phyloP scores from a whole-genome alignment of 1,140 invertebrate genomes.

The Paramacrobiotus metropolitanus region DNA sequence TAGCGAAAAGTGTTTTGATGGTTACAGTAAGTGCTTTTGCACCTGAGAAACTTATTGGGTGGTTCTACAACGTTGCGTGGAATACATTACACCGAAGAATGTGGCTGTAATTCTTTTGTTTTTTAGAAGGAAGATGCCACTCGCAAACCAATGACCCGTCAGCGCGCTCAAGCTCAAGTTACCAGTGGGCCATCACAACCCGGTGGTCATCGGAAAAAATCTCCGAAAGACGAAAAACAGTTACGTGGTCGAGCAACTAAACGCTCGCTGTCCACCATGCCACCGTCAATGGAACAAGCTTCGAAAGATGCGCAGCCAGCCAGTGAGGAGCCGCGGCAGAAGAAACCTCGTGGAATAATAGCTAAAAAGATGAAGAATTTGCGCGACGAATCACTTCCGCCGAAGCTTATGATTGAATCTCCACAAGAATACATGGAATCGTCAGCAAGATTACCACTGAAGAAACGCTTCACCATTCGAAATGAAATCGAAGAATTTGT shows the following conservation, averaged over 20 bases:
- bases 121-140: neutral
- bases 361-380: no score
- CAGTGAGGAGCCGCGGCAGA: neutral
- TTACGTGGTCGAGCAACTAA: neutral
- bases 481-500: constrained; percentile 4
- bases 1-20: no score
- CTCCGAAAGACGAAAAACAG: neutral
- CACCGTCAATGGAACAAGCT: no score
- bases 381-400: neutral
- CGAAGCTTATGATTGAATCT: neutral
- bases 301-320: no score
- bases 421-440: neutral
- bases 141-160: neutral
- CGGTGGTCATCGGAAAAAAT: neutral
- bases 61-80: no score
- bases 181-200: neutral
- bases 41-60: no score
- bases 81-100: no score
- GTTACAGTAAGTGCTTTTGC: no score
- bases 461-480: neutral
- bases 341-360: no score
- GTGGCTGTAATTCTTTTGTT: no score
- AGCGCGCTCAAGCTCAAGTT: neutral
- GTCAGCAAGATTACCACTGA: neutral
- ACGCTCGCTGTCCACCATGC: no score